Conservation (phyloP, 2,113 vertebrate genomes). For the Chionis minor region DNA sequence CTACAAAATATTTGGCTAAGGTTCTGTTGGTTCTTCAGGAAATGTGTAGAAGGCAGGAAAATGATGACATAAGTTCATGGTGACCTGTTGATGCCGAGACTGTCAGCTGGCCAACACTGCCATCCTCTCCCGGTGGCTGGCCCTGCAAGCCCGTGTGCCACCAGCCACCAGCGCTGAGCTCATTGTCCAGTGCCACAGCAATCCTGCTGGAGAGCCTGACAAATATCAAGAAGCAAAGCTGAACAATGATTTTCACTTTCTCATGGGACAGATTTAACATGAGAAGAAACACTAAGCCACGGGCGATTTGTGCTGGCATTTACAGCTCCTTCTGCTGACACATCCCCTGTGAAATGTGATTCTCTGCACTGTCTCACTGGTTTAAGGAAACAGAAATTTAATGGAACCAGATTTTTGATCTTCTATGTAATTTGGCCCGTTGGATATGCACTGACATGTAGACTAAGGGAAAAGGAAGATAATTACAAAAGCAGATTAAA, state of each 20-base stretch:
- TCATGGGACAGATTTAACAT: background rate
- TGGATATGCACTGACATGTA: background rate
- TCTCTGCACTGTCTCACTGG: background rate
- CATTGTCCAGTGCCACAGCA: rapidly evolving
- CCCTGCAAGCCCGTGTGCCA: rapidly evolving
- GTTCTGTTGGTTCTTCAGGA: background rate
- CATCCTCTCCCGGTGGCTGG: background rate
- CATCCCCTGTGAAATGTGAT: background rate
- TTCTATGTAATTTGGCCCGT: background rate
- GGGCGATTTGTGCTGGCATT: background rate
- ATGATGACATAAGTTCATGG: background rate
- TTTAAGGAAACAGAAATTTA: background rate
- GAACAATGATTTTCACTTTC: background rate
- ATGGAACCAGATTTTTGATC: background rate
- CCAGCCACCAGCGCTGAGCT: background rate
- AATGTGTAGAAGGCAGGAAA: background rate
- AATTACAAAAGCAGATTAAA: background rate
- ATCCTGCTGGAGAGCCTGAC: background rate
- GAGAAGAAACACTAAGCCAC: background rate
- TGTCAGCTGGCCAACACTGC: background rate
- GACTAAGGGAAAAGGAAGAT: background rate
- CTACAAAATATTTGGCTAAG: background rate
- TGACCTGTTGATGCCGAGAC: background rate
- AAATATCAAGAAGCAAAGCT: background rate
- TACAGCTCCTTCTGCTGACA: background rate